These are phyloP conservation scores for Halotydeus destructor DNA, from an alignment of 1,140 invertebrate genomes.

Conservation along the genomic window DNA sequence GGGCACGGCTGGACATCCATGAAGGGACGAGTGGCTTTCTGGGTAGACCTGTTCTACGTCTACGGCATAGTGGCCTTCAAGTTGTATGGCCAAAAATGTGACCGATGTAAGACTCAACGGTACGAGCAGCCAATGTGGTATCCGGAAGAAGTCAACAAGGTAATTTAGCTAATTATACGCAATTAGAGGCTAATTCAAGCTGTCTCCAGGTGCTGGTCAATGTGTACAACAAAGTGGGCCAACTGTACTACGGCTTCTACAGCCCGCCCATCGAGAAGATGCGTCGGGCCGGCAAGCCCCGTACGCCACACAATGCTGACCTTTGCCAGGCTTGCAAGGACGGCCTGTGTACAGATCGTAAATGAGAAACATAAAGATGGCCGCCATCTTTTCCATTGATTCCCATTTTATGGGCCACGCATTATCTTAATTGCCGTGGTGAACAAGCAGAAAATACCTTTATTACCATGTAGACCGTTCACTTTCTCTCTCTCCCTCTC, in stretches of 20 bases:
- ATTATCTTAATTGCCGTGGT: no score
- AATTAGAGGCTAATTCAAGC: neutral
- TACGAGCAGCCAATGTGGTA: conserved; percentile 33
- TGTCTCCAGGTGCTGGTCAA: conserved; percentile 26
- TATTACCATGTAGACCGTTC: no score
- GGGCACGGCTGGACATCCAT: conserved; percentile 33
- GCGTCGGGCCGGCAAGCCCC: conserved; percentile 27
- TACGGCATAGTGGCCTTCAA: conserved; percentile 26
- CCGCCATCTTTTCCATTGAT: neutral
- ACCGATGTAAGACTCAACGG: conserved; percentile 24
- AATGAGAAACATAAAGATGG: neutral
- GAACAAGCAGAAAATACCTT: no score
- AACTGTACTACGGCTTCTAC: conserved; percentile 28
- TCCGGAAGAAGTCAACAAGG: conserved; percentile 31
- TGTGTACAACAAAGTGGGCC: conserved; percentile 27
- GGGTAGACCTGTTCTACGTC: conserved; percentile 25
- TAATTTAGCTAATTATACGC: conserved; percentile 15
- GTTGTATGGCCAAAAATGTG: conserved; percentile 30
- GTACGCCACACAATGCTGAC: conserved; percentile 27
- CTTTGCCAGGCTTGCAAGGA: conserved; percentile 31
- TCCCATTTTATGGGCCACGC: neutral
- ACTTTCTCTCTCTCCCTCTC: no score
- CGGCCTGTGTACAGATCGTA: conserved; percentile 23
- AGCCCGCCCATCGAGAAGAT: conserved; percentile 25
- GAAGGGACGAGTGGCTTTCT: conserved; percentile 31